Base-by-base conservation (phyloP, 2,888 invertebrate species). In the Pecten maximus region DNA sequence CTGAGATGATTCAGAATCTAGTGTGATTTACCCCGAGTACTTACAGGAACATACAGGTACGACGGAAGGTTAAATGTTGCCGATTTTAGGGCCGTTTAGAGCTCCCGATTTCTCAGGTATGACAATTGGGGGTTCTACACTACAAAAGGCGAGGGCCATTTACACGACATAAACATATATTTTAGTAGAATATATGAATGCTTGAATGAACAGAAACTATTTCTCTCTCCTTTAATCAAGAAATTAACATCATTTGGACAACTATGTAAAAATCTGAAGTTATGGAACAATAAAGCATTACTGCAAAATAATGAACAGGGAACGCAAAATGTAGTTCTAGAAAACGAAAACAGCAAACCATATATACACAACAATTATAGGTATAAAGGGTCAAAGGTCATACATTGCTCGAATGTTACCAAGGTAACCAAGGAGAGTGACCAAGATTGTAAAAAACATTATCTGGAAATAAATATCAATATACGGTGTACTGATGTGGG, bases 151-250 rank as follows among this genome's bases (percentile, higher is more conserved):
- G 4, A 6, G 28, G 74, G 74, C 74, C 74, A 35, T 74, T 74
- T 74, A 74, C 74, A 35, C 74, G 74, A 74, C 35, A 74, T 35
- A 74, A 74, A 74, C 35, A 74, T 74, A 74, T 74, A 19, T 74
- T 74, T 74, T 74, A 28, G 74, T 10, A 74, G 74, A 4, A n/a
- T n/a, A 74, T 28, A 74, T 35, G 35, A 28, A 74, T 35, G 74
- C 74, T 6, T 74, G 35, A 74, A 35, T 74, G 74, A 74, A 74
- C 28, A 74, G 74, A 16, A 35, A 74, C 28, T 74, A 74, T 74
- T 74, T 74, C 74, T 74, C 0, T 8, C 60, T 60, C 23, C 23
- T 60, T 60, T 23, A 16, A n/a, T 23, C 23, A 60, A n/a, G 2
- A 60, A 16, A 23, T 60, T n/a, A n/a, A 23, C 3, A n/a, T 8